Evolutionary conservation across 1,140 invertebrate species (phyloP).

Genomic region (Bacillus rossius): DNA sequence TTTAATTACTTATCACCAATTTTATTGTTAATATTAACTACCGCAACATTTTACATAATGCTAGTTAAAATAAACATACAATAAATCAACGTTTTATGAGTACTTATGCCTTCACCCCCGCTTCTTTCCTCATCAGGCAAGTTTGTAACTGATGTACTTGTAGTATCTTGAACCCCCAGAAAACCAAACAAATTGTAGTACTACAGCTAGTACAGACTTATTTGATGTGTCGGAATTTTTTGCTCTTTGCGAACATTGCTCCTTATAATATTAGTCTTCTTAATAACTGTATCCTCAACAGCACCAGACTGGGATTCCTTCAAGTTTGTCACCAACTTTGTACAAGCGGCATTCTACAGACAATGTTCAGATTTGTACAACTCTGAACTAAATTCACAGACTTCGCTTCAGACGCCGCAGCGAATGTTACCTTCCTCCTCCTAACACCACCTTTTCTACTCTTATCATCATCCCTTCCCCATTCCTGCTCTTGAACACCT

Average conservation of each 20-base stretch:
- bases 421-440: too few species aligned
- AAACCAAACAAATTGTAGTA: constrained; percentile 32
- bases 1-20: too few species aligned
- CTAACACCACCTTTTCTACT: too few species aligned
- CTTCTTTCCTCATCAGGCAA: constrained; percentile 17
- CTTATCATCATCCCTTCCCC: too few species aligned
- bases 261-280: constrained; percentile 35
- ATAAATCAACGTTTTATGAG: too few species aligned
- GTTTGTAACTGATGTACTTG: constrained; percentile 9
- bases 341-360: constrained; percentile 31
- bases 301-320: constrained; percentile 27
- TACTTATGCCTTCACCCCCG: constrained; percentile 12
- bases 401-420: too few species aligned
- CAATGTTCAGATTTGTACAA: constrained; percentile 28
- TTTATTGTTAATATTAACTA: too few species aligned
- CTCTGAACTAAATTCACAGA: too few species aligned
- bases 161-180: constrained; percentile 23
- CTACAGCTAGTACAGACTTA: constrained; percentile 29
- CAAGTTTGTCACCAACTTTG: constrained; percentile 27
- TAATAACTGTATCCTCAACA: constrained; percentile 24
- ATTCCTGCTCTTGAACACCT: too few species aligned
- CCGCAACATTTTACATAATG: too few species aligned
- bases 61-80: too few species aligned
- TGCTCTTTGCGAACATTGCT: constrained; percentile 29
- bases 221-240: constrained; percentile 28